These are phyloP conservation scores for Carcharodon carcharias DNA, from an alignment of 2,797 vertebrate species.

Conservation along the genomic window DNA sequence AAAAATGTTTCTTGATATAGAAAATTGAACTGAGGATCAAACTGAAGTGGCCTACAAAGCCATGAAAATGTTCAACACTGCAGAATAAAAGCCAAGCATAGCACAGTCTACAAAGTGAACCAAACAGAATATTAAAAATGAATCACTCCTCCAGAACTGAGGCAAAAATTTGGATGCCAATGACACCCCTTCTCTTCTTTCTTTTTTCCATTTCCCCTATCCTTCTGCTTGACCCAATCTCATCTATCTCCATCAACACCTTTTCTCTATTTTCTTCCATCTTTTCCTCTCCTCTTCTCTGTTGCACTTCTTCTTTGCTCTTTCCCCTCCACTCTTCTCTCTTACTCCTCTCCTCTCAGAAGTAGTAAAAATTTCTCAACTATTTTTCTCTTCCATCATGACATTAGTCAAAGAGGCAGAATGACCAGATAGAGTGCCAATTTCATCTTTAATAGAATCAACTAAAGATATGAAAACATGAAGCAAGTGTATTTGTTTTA, in stretches of 20 bases:
- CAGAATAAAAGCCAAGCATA: neutral
- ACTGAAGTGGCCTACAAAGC: neutral
- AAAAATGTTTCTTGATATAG: neutral
- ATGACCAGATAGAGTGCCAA: neutral
- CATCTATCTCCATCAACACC: neutral
- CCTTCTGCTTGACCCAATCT: neutral
- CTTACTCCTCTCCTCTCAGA: neutral
- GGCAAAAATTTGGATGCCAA: neutral
- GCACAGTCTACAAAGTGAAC: neutral
- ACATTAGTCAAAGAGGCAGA: neutral
- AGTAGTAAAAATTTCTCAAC: neutral
- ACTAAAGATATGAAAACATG: neutral
- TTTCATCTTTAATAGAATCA: neutral
- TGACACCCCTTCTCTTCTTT: no score
- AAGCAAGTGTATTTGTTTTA: neutral
- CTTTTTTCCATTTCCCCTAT: neutral
- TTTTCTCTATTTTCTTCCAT: neutral
- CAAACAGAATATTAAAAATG: neutral
- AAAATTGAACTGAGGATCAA: neutral
- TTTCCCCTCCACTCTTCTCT: no score
- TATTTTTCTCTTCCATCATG: neutral
- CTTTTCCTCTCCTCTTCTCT: neutral
- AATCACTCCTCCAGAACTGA: neutral
- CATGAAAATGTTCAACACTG: neutral
- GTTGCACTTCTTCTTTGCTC: no score